Evolutionary conservation across 2,797 vertebrate species (phyloP), one percentile per base, ranked within the genome.

Genomic region (Austrolebias charrua): DNA sequence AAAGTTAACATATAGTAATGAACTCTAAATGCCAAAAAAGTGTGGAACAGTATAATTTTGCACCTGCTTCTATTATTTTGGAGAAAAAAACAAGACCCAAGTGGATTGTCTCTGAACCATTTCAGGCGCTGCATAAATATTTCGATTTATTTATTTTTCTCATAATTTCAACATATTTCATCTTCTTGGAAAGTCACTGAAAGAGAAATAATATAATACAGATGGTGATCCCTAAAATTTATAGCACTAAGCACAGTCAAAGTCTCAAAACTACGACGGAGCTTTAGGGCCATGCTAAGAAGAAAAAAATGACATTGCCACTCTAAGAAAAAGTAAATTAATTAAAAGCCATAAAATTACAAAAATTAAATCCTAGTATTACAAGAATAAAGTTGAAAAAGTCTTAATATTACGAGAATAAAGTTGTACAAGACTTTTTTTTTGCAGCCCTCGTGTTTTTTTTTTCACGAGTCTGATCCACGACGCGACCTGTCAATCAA

Each of bases 11-110:
- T 11, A 40, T 40, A 40, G 56, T 28, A 47, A 24, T 1, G 45
- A 47, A 46, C 6, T 60, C 28, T 3, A 54, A 9, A 18, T n/a
- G 3, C 60, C 2, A 42, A 4, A 24, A 42, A 52, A 50, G 54
- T 66, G 31, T 60, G 28, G 46, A 56, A 38, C 38, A 31, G 13
- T 33, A 62, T 8, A 9, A 64, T 57, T 66, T 33, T 44, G 76
- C 61, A 53, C 42, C 38, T 67, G 47, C 10, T n/a, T 63, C 14
- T 50, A 29, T 31, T 52, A 6, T 33, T 66, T 15, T 55, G 28
- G 0, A n/a, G n/a, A n/a, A 6, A 24, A 11, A 64, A 35, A 33
- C 38, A 48, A 38, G 11, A 44, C 15, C 15, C 45, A 16, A 28
- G n/a, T 63, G 14, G 18, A 44, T 51, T 49, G 60, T 55, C 19